Evolutionary conservation across 2,797 vertebrate species (phyloP).

Genomic region (Oophaga sylvatica): DNA sequence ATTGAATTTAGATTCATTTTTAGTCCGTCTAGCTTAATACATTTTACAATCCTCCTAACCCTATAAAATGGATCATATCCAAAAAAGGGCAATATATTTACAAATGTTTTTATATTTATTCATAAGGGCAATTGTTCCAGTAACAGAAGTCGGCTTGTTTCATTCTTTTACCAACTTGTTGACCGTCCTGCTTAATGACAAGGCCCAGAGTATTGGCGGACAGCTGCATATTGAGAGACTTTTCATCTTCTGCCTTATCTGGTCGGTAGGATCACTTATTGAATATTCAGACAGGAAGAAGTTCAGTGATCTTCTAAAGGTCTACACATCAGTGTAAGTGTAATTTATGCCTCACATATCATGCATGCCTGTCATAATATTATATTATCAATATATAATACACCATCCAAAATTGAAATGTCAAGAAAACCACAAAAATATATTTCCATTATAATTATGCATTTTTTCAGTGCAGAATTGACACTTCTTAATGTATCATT

Average conservation of each 20-base stretch:
- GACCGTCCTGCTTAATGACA: constrained; percentile 58
- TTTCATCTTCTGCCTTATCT: constrained; percentile 61
- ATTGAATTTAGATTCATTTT: no score
- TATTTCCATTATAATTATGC: no score
- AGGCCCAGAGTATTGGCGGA: constrained; percentile 61
- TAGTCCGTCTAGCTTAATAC: neutral
- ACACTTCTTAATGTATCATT: no score
- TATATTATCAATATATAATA: neutral
- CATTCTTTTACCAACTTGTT: constrained; percentile 54
- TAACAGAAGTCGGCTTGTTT: constrained; percentile 61
- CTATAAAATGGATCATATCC: neutral
- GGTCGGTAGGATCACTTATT: constrained; percentile 56
- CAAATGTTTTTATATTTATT: neutral
- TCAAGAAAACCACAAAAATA: neutral
- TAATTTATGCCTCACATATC: neutral
- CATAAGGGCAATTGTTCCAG: constrained; percentile 52
- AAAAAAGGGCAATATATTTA: neutral
- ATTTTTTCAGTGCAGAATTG: no score
- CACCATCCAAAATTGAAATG: neutral
- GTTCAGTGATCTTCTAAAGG: constrained; percentile 56
- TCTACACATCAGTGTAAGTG: constrained; percentile 60
- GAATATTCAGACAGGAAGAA: constrained; percentile 50
- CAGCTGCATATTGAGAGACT: constrained; percentile 61
- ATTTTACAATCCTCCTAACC: neutral
- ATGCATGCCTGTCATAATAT: neutral